Evolutionary conservation across 2,797 vertebrate genomes (phyloP), one percentile per base, ranked within the genome.

Genomic region (Monodelphis domestica): DNA sequence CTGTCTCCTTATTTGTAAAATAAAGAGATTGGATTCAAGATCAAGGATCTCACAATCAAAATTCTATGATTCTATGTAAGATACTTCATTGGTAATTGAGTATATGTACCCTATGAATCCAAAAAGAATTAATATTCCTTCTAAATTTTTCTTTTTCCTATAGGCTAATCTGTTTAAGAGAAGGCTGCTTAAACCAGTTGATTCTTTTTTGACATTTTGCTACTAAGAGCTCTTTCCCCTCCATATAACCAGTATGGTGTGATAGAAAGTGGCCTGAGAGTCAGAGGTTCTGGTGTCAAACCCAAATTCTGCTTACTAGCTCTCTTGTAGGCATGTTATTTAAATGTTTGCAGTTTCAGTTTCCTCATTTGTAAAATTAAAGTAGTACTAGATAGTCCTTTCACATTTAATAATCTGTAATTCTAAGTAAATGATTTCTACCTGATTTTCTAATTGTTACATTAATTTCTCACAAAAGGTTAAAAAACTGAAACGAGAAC

Each of bases 401-500:
- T n/a, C n/a, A 24, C 29, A 70, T 70, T 38, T 70, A 59, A 33
- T 38, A 70, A 63, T 21, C 15, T 70, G 12, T 45, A 45, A 45
- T 78, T 78, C 21, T 11, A 45, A 78, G 24, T 45, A 45, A 78
- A 45, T 78, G 24, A 78, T 78, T 78, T 78, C 38, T 78, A 45
- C 70, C 38, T 45, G 21, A 45, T 78, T 45, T 45, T 38, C 63
- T 70, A 70, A 96, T 91, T 95, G 95, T 96, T 95, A 53, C 94
- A 92, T 97, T 98, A 95, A 97, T 98, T 98, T 98, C 97, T 97
- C 89, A 92, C 87, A n/a, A 95, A 97, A 99, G 99, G 99, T 99
- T 96, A 99, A 99, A 97, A 99, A 99, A 96, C 98, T 99, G 97
- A 99, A 99, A 98, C 96, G 98, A 95, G 99, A 99, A 78, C 98